A percentile compares a stretch with the other conserved stretches of the same genome.
phyloP scores from a whole-genome alignment of 2,888 invertebrate genomes.

The Caenorhabditis wallacei region DNA sequence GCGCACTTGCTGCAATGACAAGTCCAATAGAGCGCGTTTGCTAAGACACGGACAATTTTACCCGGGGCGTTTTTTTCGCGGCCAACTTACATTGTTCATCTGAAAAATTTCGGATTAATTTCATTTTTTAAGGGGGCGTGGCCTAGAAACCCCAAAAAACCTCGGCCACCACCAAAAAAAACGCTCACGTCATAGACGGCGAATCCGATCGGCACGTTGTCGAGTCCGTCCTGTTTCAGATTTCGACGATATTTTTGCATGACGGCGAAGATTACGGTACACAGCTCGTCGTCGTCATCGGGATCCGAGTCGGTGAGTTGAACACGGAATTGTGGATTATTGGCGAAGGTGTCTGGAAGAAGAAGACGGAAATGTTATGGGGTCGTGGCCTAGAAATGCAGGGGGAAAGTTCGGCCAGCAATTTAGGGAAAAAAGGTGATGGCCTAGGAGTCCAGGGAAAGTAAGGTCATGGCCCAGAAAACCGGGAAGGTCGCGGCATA shows the following conservation, averaged over 20 bases:
- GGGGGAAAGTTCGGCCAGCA: too few species aligned
- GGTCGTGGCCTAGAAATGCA: too few species aligned
- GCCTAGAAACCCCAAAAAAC: conserved; percentile 7
- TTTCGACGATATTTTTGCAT: conserved; percentile 90
- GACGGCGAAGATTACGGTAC: conserved; percentile 94
- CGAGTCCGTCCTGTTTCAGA: conserved; percentile 90
- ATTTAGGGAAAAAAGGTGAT: too few species aligned
- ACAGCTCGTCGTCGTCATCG: conserved; percentile 86
- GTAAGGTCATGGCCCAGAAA: too few species aligned
- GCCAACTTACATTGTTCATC: conserved; percentile 64
- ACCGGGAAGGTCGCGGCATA: too few species aligned
- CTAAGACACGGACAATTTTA: conserved; percentile 22
- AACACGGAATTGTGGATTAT: conserved; percentile 94
- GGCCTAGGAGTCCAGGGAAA: too few species aligned
- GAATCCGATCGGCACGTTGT: conserved; percentile 95
- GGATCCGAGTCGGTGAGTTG: conserved; percentile 92
- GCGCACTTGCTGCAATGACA: too few species aligned
- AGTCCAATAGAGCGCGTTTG: not conserved
- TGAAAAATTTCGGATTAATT: conserved; percentile 38
- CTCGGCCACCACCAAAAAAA: conserved; percentile 46
- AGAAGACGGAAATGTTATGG: not conserved
- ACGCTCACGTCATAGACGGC: conserved; percentile 92
- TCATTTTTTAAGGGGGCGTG: too few species aligned
- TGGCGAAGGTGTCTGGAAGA: conserved; percentile 88
- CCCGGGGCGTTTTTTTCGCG: not conserved